Conservation (phyloP, 2,113 vertebrate genomes). For the Strix uralensis region DNA sequence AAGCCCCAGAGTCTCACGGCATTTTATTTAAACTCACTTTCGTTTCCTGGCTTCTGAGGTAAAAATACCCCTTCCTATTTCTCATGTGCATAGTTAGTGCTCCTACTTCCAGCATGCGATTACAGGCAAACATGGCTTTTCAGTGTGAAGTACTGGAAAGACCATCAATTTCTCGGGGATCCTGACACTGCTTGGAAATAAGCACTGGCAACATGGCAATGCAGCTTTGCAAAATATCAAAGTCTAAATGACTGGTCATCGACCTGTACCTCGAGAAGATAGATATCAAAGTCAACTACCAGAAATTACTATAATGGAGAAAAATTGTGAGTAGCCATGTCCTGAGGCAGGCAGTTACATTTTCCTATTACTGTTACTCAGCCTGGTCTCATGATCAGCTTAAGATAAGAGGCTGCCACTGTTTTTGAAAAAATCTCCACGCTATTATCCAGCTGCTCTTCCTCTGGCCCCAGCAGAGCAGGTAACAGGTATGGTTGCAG, state of each 20-base stretch:
- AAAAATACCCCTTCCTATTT: neutral
- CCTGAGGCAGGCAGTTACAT: neutral
- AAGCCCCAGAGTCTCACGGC: neutral
- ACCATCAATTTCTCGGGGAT: neutral
- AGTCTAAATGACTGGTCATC: neutral
- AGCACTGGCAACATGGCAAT: neutral
- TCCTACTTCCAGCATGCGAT: neutral
- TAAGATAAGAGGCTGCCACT: neutral
- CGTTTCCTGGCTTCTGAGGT: neutral
- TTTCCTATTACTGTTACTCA: neutral
- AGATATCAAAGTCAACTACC: neutral
- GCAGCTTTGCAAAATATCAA: neutral
- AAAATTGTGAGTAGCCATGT: neutral
- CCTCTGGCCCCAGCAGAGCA: accelerated
- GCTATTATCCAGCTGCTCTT: accelerated
- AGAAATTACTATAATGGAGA: constrained; percentile 45
- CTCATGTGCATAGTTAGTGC: neutral
- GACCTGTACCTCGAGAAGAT: neutral
- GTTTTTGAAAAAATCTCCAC: neutral
- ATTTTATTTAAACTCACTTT: neutral
- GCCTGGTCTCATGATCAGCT: neutral
- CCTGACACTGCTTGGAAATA: neutral
- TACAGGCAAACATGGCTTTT: neutral
- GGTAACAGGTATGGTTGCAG: accelerated
- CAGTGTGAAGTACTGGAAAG: neutral